Conservation (phyloP, 1,140 invertebrate genomes). For the Drosophila melanogaster region Release_6_plus_ISO1_MT NT_037436.4:4911501-4912000, state of each 20-base stretch:
- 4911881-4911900: neutral
- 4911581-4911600: neutral
- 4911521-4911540: neutral
- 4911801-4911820: neutral
- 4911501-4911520: neutral
- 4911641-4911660: neutral
- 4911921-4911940: neutral
- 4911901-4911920: neutral
- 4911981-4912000: slow-evolving; percentile 20
- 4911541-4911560: neutral
- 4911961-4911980: slow-evolving; percentile 27
- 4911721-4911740: too few relatives aligned
- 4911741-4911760: neutral
- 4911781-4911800: neutral
- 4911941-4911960: slow-evolving; percentile 1
- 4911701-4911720: too few relatives aligned
- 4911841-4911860: neutral
- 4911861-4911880: neutral
- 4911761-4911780: too few relatives aligned
- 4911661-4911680: slow-evolving; percentile 7
- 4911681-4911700: neutral
- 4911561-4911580: neutral
- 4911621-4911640: slow-evolving; percentile 3
- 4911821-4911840: neutral
- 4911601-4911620: neutral